Evolutionary conservation across 2,797 vertebrate species (phyloP).

Genomic region (Oreortyx pictus): DNA sequence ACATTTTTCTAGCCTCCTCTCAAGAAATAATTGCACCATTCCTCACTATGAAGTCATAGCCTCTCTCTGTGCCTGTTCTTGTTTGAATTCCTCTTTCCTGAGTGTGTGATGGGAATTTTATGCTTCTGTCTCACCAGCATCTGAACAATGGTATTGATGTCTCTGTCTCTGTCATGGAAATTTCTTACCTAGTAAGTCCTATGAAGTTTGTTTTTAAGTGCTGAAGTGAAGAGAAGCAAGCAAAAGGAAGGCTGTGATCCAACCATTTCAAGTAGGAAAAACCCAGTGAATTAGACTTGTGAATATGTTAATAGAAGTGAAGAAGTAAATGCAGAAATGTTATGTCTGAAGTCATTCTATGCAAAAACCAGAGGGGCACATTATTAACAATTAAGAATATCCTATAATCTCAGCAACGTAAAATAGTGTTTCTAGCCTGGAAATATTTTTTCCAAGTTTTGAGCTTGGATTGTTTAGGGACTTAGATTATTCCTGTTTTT

Average conservation of each 20-base stretch:
- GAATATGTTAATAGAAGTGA: neutral
- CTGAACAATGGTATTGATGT: neutral
- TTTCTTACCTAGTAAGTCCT: neutral
- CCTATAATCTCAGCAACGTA: neutral
- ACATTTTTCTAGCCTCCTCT: neutral
- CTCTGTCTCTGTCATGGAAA: neutral
- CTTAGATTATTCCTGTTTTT: neutral
- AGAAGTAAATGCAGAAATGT: neutral
- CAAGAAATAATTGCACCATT: neutral
- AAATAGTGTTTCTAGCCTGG: neutral
- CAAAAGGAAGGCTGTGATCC: neutral
- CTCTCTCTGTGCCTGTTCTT: constrained; percentile 15
- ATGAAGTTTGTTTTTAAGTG: constrained; percentile 20
- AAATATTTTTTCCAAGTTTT: neutral
- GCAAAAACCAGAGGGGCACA: neutral
- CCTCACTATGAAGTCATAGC: neutral
- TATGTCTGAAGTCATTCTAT: neutral
- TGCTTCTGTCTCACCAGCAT: neutral
- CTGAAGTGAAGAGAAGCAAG: neutral
- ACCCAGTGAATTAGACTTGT: neutral
- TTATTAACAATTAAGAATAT: neutral
- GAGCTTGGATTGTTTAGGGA: neutral
- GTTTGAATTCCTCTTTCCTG: constrained; percentile 1
- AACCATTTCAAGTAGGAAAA: neutral
- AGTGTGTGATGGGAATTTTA: neutral